phyloP scores from a whole-genome alignment of 2,888 invertebrate species.

The Nycteola revayana region DNA sequence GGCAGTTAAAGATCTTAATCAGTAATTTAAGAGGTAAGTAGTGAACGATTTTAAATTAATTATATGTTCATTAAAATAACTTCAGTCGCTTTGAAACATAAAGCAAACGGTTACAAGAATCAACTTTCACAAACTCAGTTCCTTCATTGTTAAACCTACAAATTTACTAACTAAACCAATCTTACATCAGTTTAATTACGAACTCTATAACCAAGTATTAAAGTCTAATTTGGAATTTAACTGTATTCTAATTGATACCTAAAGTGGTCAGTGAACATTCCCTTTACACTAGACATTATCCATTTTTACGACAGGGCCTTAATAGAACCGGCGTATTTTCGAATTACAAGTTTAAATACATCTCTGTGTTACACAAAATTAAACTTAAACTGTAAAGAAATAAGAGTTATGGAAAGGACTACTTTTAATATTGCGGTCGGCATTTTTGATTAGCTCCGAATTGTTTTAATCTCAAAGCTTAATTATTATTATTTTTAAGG shows the following conservation, averaged over 20 bases:
- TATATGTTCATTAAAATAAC: constrained; percentile 22
- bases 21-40: constrained; percentile 4
- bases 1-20: constrained; percentile 19
- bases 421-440: constrained; percentile 23
- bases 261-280: constrained; percentile 35
- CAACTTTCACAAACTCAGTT: constrained; percentile 33
- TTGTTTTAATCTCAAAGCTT: constrained; percentile 44
- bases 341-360: constrained; percentile 23
- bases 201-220: constrained; percentile 27
- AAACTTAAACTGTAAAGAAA: constrained; percentile 18
- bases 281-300: constrained; percentile 50
- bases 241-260: constrained; percentile 43
- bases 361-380: constrained; percentile 20
- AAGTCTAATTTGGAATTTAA: constrained; percentile 23
- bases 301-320: constrained; percentile 54
- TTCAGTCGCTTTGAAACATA: constrained; percentile 13
- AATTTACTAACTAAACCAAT: constrained; percentile 16
- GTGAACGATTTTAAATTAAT: constrained; percentile 11
- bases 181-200: constrained; percentile 17
- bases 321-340: constrained; percentile 50
- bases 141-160: constrained; percentile 24
- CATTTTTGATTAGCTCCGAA: constrained; percentile 52
- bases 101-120: constrained; percentile 25
- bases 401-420: constrained; percentile 19
- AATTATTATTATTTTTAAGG: constrained; percentile 21